These are phyloP conservation scores for Steinernema carpocapsae DNA, from an alignment of 2,888 invertebrate genomes.

Conservation along the genomic window DNA sequence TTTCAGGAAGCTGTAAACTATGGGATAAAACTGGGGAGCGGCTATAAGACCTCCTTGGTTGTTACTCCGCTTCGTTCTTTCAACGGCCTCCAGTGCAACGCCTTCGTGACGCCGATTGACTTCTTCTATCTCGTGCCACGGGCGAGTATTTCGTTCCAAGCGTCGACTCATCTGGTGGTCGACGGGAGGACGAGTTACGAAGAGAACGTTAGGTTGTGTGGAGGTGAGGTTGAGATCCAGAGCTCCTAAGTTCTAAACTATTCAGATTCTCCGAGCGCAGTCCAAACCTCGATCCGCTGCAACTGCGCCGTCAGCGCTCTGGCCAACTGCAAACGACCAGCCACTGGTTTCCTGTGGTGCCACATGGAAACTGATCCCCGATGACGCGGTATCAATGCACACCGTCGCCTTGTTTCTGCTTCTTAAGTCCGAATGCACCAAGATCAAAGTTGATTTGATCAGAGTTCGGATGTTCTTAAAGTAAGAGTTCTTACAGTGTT, in stretches of 20 bases:
- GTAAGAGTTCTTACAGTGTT: neutral
- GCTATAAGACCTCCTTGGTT: neutral
- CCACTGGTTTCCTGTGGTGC: conserved; percentile 15
- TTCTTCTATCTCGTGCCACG: conserved; percentile 33
- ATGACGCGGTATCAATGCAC: conserved; percentile 26
- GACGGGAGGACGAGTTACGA: conserved; percentile 8
- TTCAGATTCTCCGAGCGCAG: conserved; percentile 5
- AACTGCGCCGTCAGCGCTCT: conserved; percentile 25
- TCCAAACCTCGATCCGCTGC: conserved; percentile 21
- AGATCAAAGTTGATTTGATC: neutral
- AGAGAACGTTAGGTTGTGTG: neutral
- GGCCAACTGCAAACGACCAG: conserved; percentile 22
- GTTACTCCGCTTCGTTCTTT: neutral
- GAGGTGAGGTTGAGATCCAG: neutral
- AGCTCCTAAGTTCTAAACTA: too few species aligned
- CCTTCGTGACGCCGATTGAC: neutral
- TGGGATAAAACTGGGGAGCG: conserved; percentile 4
- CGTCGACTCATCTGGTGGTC: conserved; percentile 15
- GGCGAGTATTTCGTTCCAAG: conserved; percentile 20
- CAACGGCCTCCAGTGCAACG: conserved; percentile 6
- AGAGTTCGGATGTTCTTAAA: conserved; percentile 13
- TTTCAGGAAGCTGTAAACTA: conserved; percentile 4
- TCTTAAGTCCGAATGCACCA: conserved; percentile 14
- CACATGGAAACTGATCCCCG: conserved; percentile 8
- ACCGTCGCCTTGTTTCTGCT: conserved; percentile 21